Base-by-base conservation (phyloP, 2,113 vertebrate genomes). In the Leptobrachium ailaonicum region DNA sequence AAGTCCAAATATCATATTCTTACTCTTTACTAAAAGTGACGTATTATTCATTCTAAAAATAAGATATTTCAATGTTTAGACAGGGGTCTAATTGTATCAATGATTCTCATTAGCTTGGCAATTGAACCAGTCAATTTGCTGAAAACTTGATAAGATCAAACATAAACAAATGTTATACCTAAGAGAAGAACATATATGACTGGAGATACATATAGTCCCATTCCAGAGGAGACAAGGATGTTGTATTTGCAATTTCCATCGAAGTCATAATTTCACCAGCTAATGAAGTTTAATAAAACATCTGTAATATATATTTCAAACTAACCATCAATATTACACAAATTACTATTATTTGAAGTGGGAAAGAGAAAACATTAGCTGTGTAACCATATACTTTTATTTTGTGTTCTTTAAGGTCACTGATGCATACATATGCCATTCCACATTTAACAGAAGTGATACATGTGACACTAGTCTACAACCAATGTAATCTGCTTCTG, bases 201-300 rank as follows among this genome's bases (percentile, higher is more conserved):
- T 64, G 62, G 5, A 4, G 62, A 64, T 32, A 64, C 6, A 14
- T 20, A 64, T 64, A 64, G 40, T 20, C 14, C 6, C 62, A 64
- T 64, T 64, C n/a, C 9, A 32, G 32, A 32, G n/a, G 13, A 32
- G 32, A 64, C 20, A 2, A 32, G 4, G 6, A 8, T 40, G 40
- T 64, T 64, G 6, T 10, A 64, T 64, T 64, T 64, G 62, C 32
- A 64, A 64, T 64, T 32, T 64, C n/a, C 4, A n/a, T 40, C 62
- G 6, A 32, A 64, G 3, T 32, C 13, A 8, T 32, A 3, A 32
- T 64, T 64, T 64, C 62, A 64, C 5, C 62, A 64, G 62, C 62
- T 64, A 64, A 64, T 64, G n/a, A 64, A 13, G n/a, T 64, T 64
- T 64, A 64, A 64, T 64, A 64, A 64, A 64, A 64, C 62, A 64